Base-by-base conservation (phyloP, 2,797 vertebrate genomes). In the Brachyrhaphis roseni region DNA sequence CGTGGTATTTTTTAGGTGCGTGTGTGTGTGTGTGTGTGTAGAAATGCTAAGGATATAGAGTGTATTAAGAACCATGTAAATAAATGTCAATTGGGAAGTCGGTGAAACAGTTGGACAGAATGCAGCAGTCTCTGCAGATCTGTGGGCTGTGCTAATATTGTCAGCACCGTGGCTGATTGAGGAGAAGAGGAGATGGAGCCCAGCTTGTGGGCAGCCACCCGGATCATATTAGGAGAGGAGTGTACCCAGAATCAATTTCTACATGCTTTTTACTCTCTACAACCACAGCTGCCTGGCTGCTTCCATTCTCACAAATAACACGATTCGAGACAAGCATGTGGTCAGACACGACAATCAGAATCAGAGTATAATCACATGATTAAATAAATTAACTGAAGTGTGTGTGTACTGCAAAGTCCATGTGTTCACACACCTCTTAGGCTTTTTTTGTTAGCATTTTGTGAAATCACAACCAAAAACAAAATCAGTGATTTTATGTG, bases 171-270 rank as follows among this genome's bases (percentile, higher is more conserved):
- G 88, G 88, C 90, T 93, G 92, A 93, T 91, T 92, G 91, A 93
- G 88, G 90, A 92, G 88, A 85, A 89, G 90, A 89, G 76, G 91
- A 92, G 91, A 93, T 78, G 89, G 88, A 91, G 91, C 92, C 87
- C 92, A 93, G 92, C 93, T 89, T 93, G 94, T 91, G 93, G 92
- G 91, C 92, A 95, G 91, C 90, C 93, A 93, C 91, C 89, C 92
- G 88, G 87, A 94, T 94, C 91, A 94, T 92, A 92, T 93, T 94
- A 95, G 91, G 77, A 83, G 86, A 87, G 84, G 85, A 91, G 90
- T 91, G 90, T 90, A 93, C 88, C 90, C 90, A 91, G 90, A 92
- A 94, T 94, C 88, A 93, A 94, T 95, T 94, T 93, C 91, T 93
- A 90, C 92, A 93, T 89, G 91, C 89, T 94, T 92, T 71, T 90